Percentiles rank a stretch among this genome's conserved stretches.
Evolutionary conservation across 2,797 vertebrate genomes (phyloP).

Genomic region (Mareca penelope): DNA sequence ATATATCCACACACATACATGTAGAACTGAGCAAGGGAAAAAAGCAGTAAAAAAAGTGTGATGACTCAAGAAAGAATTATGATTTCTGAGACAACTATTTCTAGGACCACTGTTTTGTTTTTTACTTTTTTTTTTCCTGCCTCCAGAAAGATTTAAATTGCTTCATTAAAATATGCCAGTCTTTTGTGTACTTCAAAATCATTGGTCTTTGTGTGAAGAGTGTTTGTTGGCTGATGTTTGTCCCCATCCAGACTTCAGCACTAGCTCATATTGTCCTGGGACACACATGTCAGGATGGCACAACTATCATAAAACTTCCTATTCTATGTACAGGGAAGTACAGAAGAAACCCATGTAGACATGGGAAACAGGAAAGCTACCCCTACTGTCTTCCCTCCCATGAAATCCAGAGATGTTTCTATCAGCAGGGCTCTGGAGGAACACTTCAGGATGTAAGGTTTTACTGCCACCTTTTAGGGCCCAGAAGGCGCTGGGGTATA

Average conservation of each 20-base stretch:
- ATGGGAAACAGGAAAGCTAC: background rate
- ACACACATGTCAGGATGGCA: background rate
- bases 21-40: background rate
- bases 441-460: accelerated
- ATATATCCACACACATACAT: background rate
- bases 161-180: background rate
- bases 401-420: background rate
- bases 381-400: background rate
- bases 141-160: background rate
- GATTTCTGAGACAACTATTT: background rate
- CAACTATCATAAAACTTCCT: background rate
- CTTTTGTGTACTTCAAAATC: background rate
- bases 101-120: background rate
- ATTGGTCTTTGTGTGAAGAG: background rate
- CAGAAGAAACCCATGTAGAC: too few species aligned
- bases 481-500: background rate
- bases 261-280: background rate
- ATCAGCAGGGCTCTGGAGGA: background rate
- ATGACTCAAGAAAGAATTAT: background rate
- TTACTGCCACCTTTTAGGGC: background rate
- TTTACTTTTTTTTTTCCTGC: background rate
- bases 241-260: background rate
- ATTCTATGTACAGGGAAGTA: background rate
- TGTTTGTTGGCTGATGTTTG: background rate
- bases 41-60: background rate